Conservation (phyloP, 1,140 invertebrate genomes). For the Drosophila kanapiae region DNA sequence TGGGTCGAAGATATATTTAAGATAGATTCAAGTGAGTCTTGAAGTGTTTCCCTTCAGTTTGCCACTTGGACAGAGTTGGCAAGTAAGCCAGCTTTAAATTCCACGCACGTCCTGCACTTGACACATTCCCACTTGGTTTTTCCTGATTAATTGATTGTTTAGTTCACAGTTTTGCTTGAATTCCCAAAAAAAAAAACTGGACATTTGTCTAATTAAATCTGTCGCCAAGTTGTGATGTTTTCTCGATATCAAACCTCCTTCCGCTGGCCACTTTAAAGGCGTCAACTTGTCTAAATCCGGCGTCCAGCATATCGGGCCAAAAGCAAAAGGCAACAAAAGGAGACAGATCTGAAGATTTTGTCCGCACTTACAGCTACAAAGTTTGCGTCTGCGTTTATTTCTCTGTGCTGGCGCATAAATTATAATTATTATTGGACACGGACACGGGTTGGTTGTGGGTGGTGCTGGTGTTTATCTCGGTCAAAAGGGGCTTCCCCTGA, state of each 20-base stretch:
- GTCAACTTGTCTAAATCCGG: slow-evolving; percentile 56
- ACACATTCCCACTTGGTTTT: neutral
- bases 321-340: neutral
- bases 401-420: slow-evolving; percentile 76
- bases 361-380: slow-evolving; percentile 25
- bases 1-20: slow-evolving; percentile 12
- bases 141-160: slow-evolving; percentile 31
- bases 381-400: slow-evolving; percentile 34
- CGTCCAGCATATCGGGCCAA: neutral
- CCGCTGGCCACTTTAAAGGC: slow-evolving; percentile 32
- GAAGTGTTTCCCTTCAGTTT: neutral
- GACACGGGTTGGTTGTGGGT: slow-evolving; percentile 2
- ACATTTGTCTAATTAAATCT: slow-evolving; percentile 65
- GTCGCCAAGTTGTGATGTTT: slow-evolving; percentile 10
- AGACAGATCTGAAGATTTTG: slow-evolving; percentile 38
- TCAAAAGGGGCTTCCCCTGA: slow-evolving; percentile 9
- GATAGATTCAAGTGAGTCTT: slow-evolving; percentile 14
- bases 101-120: slow-evolving; percentile 10
- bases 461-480: slow-evolving; percentile 1
- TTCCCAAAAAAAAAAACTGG: neutral
- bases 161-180: neutral
- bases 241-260: neutral
- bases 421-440: slow-evolving; percentile 70
- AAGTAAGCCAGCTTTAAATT: slow-evolving; percentile 13
- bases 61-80: slow-evolving; percentile 24